Conservation (phyloP, 1,140 invertebrate genomes). For the Macrosteles quadrilineatus region DNA sequence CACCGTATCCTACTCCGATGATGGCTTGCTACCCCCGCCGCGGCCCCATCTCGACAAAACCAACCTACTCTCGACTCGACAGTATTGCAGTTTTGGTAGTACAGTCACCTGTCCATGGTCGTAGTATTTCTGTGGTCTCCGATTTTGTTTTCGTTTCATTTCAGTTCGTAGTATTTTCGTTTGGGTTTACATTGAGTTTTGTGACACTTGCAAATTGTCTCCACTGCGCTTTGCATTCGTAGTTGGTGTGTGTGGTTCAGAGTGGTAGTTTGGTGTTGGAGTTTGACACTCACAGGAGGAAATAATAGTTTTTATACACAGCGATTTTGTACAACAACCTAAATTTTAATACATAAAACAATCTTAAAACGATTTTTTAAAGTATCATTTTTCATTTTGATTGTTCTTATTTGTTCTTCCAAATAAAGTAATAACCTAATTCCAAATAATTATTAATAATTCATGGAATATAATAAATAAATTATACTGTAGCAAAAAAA, state of each 20-base stretch:
- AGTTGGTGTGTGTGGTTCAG: not conserved
- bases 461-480: too few species aligned
- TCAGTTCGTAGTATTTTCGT: constrained; percentile 13
- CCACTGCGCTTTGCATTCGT: not conserved
- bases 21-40: constrained; percentile 53
- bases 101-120: constrained; percentile 53
- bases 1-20: constrained; percentile 72
- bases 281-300: too few species aligned
- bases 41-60: constrained; percentile 56
- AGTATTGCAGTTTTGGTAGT: constrained; percentile 93
- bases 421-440: too few species aligned
- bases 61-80: constrained; percentile 75
- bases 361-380: too few species aligned
- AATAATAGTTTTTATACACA: too few species aligned
- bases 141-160: not conserved
- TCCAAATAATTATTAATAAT: too few species aligned
- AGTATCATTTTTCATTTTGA: too few species aligned
- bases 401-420: too few species aligned
- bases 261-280: too few species aligned
- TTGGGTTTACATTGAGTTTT: not conserved
- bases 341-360: too few species aligned
- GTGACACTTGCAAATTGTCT: constrained; percentile 28
- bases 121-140: constrained; percentile 12
- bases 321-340: too few species aligned
- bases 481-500: too few species aligned